These are phyloP conservation scores for Siphlonurus alternatus DNA, from an alignment of 2,888 invertebrate genomes.

Conservation along the genomic window DNA sequence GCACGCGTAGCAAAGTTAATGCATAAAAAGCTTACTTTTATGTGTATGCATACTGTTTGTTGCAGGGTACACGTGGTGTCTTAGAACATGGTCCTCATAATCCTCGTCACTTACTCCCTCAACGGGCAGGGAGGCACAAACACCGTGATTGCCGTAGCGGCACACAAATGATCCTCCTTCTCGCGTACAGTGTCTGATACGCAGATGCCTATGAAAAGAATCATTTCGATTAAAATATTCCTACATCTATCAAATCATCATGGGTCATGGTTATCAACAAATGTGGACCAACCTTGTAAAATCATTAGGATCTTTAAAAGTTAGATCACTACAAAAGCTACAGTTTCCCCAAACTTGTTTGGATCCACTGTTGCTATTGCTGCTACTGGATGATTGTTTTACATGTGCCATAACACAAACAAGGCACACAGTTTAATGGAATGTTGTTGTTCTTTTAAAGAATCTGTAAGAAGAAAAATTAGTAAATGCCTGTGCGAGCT, in stretches of 20 bases:
- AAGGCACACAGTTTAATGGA: slow-evolving; percentile 2
- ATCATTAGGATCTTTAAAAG: slow-evolving; percentile 16
- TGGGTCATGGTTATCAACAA: too few relatives aligned
- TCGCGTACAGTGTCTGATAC: slow-evolving; percentile 60
- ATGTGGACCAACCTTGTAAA: slow-evolving; percentile 15
- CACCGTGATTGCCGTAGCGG: slow-evolving; percentile 72
- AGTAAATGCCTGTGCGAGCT: too few relatives aligned
- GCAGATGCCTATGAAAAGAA: slow-evolving; percentile 46
- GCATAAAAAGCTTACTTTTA: too few relatives aligned
- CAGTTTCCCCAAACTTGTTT: slow-evolving; percentile 13
- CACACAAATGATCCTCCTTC: slow-evolving; percentile 78
- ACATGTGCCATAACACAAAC: slow-evolving; percentile 8
- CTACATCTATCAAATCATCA: too few relatives aligned
- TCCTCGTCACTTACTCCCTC: slow-evolving; percentile 79
- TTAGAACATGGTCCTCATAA: slow-evolving; percentile 69
- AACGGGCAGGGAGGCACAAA: slow-evolving; percentile 72
- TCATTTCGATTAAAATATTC: too few relatives aligned
- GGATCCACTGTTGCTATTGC: slow-evolving; percentile 1
- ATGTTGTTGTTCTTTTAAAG: neutral
- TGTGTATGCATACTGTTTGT: too few relatives aligned
- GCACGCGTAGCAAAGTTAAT: too few relatives aligned
- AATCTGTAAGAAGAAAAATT: too few relatives aligned
- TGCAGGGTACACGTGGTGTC: slow-evolving; percentile 30
- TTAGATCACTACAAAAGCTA: slow-evolving; percentile 13
- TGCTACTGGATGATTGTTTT: slow-evolving; percentile 1